Evolutionary conservation across 2,797 vertebrate genomes (phyloP), one percentile per base, ranked within the genome.

Genomic region (Gymnocypris eckloni): DNA sequence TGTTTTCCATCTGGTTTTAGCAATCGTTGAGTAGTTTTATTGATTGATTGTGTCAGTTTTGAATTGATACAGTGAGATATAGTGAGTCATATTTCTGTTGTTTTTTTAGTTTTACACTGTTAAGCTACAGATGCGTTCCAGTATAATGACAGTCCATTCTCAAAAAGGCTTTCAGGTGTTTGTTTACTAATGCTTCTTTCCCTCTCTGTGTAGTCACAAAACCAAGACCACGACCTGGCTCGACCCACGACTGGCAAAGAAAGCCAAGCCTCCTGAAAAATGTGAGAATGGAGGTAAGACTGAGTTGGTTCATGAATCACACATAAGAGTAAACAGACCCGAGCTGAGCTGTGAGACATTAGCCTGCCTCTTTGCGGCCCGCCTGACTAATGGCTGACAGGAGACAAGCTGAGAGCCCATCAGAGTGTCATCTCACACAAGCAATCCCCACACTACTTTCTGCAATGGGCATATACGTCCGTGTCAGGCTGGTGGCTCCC

Each of bases 171-270:
- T 76, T 18, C 45, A 54, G 64, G 73, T 84, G 45, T 85, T 71
- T 71, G 66, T 71, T 50, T 41, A 8, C 22, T 82, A 9, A 81
- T 59, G 16, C 3, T 4, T 33, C 2, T 84, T 11, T 89, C 0
- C 20, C 66, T 84, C 93, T 33, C 89, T 82, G 86, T 91, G 33
- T 90, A 99, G 98, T 91, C 98, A 99, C 89, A 99, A 99, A 93
- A 97, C 96, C 89, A 99, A 99, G 95, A 99, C 98, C 59, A 99
- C 98, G 7, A 99, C 98, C 4, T 99, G 98, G 98, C 93, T 99
- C 90, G 98, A 99, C 92, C 98, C 98, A 7, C 96, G 98, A 25
- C 97, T 99, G 28, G 97, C 98, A 89, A 98, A 96, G 93, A 99
- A 97, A 94, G 97, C 98, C 83, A 99, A 99, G 94, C 97, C 98